A percentile compares a stretch with the other conserved stretches of the same genome.
Evolutionary conservation across 1,140 invertebrate species (phyloP).

Genomic region (Drosophila setifemur): DNA sequence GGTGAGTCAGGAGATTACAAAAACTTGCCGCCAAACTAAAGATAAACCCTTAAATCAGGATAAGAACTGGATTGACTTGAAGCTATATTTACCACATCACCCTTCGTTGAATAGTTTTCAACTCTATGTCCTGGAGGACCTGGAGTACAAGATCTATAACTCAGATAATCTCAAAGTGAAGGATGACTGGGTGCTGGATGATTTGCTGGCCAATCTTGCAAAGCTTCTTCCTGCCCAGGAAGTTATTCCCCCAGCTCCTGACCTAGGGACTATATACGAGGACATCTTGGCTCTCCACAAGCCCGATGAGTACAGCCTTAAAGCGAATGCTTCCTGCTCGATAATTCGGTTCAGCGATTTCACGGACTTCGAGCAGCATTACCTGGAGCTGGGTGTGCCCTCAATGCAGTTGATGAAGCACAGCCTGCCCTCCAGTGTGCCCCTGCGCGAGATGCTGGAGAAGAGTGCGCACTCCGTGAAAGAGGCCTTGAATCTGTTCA

Average conservation of each 20-base stretch:
- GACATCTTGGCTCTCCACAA: constrained; percentile 58
- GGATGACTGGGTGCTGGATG: constrained; percentile 27
- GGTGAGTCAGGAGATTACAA: not conserved
- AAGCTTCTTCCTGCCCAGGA: constrained; percentile 11
- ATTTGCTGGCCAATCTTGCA: constrained; percentile 35
- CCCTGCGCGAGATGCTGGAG: constrained; percentile 35
- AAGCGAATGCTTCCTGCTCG: constrained; percentile 41
- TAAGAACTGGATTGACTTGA: constrained; percentile 40
- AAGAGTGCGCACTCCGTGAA: constrained; percentile 27
- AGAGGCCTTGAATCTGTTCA: constrained; percentile 44
- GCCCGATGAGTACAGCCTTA: constrained; percentile 48
- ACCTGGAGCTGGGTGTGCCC: constrained; percentile 61
- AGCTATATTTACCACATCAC: constrained; percentile 43
- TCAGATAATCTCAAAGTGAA: constrained; percentile 20
- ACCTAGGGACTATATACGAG: constrained; percentile 42
- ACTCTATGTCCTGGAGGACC: constrained; percentile 32
- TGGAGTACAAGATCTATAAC: constrained; percentile 49
- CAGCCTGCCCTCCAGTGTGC: constrained; percentile 65
- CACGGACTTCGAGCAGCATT: constrained; percentile 50
- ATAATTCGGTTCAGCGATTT: constrained; percentile 57
- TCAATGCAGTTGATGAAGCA: constrained; percentile 46
- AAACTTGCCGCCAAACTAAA: not conserved
- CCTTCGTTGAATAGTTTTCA: constrained; percentile 38
- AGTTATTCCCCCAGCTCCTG: not conserved
- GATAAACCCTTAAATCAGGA: not conserved